These are phyloP conservation scores for Acanthosepion esculentum DNA, from an alignment of 2,888 invertebrate species.

Conservation along the genomic window DNA sequence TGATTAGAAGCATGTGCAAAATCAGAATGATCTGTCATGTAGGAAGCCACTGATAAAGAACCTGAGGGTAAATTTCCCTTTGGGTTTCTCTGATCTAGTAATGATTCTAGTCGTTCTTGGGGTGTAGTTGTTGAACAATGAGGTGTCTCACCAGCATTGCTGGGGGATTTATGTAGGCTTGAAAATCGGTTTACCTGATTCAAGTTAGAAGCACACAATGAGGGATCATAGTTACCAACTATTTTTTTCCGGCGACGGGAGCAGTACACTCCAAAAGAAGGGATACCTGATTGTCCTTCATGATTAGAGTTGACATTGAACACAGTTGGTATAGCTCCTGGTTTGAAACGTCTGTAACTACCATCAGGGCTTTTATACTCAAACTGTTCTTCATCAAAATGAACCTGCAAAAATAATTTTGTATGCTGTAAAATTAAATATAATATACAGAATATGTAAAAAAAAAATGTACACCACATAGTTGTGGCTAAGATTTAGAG, in stretches of 20 bases:
- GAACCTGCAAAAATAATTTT: conserved; percentile 3
- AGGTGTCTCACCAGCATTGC: neutral
- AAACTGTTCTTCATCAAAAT: conserved; percentile 45
- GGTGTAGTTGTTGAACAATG: neutral
- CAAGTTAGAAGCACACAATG: neutral
- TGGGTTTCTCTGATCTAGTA: neutral
- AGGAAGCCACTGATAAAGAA: conserved; percentile 37
- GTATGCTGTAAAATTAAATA: neutral
- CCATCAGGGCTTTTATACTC: conserved; percentile 38
- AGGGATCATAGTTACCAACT: neutral
- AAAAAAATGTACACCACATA: too few relatives aligned
- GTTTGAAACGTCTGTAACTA: conserved; percentile 36
- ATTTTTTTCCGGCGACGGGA: conserved; percentile 38
- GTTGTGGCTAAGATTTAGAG: too few relatives aligned
- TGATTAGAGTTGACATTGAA: conserved; percentile 24
- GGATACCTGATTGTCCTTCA: neutral
- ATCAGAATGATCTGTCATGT: neutral
- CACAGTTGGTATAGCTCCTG: conserved; percentile 39
- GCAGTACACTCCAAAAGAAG: neutral
- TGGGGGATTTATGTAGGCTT: neutral
- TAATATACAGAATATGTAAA: too few relatives aligned
- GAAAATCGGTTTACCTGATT: neutral
- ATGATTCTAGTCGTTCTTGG: neutral
- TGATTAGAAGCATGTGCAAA: conserved; percentile 16
- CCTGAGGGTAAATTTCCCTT: neutral